Evolutionary conservation across 2,888 invertebrate species (phyloP), one percentile per base, ranked within the genome.

Genomic region (Philereme vetulata): DNA sequence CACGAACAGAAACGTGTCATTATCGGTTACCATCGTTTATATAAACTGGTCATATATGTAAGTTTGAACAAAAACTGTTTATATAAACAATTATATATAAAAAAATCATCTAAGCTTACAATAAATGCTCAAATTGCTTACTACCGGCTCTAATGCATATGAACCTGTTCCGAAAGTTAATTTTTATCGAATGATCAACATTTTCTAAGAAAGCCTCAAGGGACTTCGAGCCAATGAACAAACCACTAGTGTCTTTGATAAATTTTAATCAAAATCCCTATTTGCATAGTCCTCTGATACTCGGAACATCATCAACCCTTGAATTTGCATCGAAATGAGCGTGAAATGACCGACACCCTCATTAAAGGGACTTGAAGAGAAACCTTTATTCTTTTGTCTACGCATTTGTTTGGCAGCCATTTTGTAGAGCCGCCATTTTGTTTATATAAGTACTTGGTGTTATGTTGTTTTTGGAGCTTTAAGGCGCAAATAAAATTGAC

Each of bases 261-360:
- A 83, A 86, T 84, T 87, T 88, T 87, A 88, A 89, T 87, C 87
- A 88, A 87, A 88, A 85, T 85, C 74, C 76, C 75, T 81, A 88
- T 90, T 88, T 85, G 79, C 88, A 87, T 86, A 88, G 84, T 77
- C 78, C 47, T 50, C 49, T 47, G 43, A n/a, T 56, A 11, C 80
- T 83, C 81, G 81, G 81, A 88, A 87, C 81, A 83, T 84, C 81
- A 80, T 79, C 81, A 80, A 84, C 85, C 86, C 88, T 87, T 79
- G 78, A 89, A 90, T 90, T 90, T 89, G 84, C 90, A 90, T 90
- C 70, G 86, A 85, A 89, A 90, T 85, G 88, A 86, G 82, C 84
- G 81, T 76, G 80, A 88, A 90, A 89, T 88, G 85, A 86, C 88
- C 87, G 78, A 75, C 75, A 80, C 86, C 85, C 79, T 84, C 86